A percentile compares a stretch with the other conserved stretches of the same genome.
phyloP scores from a whole-genome alignment of 2,888 invertebrate genomes.

The Polietes domitor region DNA sequence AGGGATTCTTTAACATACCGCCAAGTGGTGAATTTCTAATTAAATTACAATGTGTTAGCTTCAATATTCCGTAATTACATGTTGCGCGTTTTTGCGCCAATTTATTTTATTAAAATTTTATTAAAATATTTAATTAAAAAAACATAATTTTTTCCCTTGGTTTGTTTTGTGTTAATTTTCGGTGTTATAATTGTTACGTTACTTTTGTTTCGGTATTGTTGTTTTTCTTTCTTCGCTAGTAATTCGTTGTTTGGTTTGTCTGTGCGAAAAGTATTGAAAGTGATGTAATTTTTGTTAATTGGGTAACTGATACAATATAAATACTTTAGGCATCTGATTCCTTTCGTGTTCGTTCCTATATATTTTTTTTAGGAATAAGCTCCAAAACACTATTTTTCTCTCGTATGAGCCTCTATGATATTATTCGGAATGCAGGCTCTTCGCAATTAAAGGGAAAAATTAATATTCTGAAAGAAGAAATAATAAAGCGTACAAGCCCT shows the following conservation, averaged over 20 bases:
- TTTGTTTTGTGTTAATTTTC: no score
- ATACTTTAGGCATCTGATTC: conserved; percentile 6
- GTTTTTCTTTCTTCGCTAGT: no score
- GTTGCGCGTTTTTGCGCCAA: no score
- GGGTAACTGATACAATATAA: conserved; percentile 7
- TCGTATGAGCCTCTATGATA: conserved; percentile 8
- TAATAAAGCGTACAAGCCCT: conserved; percentile 3
- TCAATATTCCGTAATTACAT: no score
- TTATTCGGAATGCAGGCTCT: conserved; percentile 2
- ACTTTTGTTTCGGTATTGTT: no score
- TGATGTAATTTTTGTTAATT: neutral
- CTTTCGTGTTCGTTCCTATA: neutral
- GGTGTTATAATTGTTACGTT: no score
- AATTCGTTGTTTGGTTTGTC: neutral
- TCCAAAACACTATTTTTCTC: neutral
- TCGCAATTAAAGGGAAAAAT: neutral
- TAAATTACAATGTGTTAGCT: no score
- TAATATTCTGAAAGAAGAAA: conserved; percentile 25
- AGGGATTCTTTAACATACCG: no score
- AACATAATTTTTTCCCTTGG: no score
- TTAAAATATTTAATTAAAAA: no score
- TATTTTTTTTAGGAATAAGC: neutral
- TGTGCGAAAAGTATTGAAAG: neutral
- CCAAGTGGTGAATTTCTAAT: no score
- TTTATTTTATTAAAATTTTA: no score